These are phyloP conservation scores for Knipowitschia caucasica DNA, from an alignment of 2,797 vertebrate genomes.

Conservation along the genomic window DNA sequence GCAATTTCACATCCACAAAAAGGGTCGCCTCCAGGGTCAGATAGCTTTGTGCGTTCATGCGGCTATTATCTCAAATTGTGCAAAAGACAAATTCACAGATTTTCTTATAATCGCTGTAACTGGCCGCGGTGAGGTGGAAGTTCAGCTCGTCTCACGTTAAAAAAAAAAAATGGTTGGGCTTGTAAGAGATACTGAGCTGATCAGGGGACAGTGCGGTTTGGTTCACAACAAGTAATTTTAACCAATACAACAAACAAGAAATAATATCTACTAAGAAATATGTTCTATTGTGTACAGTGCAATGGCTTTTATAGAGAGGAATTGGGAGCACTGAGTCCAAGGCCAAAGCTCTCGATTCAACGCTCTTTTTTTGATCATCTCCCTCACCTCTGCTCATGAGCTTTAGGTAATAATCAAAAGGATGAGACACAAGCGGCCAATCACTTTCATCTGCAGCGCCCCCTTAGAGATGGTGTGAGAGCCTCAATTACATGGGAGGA, in stretches of 20 bases:
- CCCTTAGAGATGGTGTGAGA: too few relatives aligned
- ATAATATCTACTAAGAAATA: too few relatives aligned
- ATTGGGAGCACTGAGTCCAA: too few relatives aligned
- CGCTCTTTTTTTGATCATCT: too few relatives aligned
- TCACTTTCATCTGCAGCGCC: too few relatives aligned
- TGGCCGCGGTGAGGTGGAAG: constrained; percentile 58
- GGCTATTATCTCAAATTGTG: constrained; percentile 63
- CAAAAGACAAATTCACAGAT: constrained; percentile 55
- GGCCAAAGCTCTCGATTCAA: too few relatives aligned
- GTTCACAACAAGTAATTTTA: constrained; percentile 1
- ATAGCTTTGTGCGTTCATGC: constrained; percentile 53
- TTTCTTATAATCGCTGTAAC: constrained; percentile 60
- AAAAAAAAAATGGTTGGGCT: constrained; percentile 48
- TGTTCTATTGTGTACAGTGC: too few relatives aligned
- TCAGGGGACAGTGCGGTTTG: not conserved
- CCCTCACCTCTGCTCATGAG: too few relatives aligned
- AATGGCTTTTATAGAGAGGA: too few relatives aligned
- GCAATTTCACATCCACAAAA: constrained; percentile 67
- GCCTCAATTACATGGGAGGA: too few relatives aligned
- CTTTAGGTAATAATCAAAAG: too few relatives aligned
- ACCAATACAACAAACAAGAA: not conserved
- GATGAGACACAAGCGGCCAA: too few relatives aligned
- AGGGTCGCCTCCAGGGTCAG: constrained; percentile 62
- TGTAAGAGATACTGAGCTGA: constrained; percentile 57
- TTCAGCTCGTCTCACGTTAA: constrained; percentile 53